Conservation (phyloP, 2,888 invertebrate species). For the Nomada lathburiana region DNA sequence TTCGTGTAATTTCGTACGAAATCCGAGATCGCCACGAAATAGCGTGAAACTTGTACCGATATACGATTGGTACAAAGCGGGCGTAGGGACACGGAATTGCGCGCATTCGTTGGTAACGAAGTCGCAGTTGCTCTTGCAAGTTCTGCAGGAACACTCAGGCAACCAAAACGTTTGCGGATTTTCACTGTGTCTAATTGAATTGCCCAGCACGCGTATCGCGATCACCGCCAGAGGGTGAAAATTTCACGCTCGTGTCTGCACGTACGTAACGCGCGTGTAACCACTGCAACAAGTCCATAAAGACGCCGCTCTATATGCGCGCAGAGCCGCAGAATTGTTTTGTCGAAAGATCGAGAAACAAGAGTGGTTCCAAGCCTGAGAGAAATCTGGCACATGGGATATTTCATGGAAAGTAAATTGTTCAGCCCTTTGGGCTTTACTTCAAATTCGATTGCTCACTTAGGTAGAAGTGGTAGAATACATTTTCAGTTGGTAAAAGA, state of each 20-base stretch:
- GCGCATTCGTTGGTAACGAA: slow-evolving; percentile 23
- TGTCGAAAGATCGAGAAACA: background rate
- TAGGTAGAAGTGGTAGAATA: too few relatives aligned
- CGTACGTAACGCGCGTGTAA: slow-evolving; percentile 38
- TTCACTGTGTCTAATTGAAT: slow-evolving; percentile 58
- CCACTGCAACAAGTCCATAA: slow-evolving; percentile 63
- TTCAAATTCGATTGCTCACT: too few relatives aligned
- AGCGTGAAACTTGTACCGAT: slow-evolving; percentile 12
- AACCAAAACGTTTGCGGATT: slow-evolving; percentile 22
- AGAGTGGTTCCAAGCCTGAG: background rate
- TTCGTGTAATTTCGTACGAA: slow-evolving; percentile 9
- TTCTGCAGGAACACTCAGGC: slow-evolving; percentile 22
- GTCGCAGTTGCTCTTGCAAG: slow-evolving; percentile 2
- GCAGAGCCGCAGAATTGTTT: slow-evolving; percentile 16
- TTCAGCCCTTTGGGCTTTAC: too few relatives aligned
- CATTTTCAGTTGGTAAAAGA: too few relatives aligned
- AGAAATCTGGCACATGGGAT: background rate
- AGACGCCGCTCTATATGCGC: slow-evolving; percentile 31
- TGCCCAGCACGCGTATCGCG: slow-evolving; percentile 31
- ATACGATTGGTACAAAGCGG: background rate
- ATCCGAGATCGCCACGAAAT: slow-evolving; percentile 20
- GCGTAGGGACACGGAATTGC: slow-evolving; percentile 25
- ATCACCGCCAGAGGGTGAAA: slow-evolving; percentile 33
- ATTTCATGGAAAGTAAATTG: background rate
- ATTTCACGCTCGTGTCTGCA: slow-evolving; percentile 27